Conservation (phyloP, 2,113 vertebrate species). For the Phoenicopterus ruber region DNA sequence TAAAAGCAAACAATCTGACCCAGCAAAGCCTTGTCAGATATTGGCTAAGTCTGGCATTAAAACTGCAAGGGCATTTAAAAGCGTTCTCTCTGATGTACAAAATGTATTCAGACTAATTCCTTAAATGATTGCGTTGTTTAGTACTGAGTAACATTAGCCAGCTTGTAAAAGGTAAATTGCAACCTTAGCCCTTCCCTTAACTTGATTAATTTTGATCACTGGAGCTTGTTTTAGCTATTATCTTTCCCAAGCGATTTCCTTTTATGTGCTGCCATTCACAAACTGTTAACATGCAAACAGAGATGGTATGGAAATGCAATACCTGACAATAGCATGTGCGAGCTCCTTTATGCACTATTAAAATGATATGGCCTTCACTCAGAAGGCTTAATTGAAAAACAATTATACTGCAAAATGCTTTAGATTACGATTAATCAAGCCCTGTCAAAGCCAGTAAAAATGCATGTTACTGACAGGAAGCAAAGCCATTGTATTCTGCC, state of each 20-base stretch:
- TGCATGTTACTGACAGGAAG: neutral
- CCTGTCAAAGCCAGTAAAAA: neutral
- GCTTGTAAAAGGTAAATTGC: conserved; percentile 31
- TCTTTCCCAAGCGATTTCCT: neutral
- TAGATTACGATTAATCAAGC: neutral
- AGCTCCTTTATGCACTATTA: neutral
- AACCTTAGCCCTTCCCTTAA: conserved; percentile 27
- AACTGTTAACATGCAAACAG: neutral
- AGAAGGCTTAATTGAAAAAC: neutral
- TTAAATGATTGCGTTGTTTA: neutral
- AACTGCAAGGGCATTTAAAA: neutral
- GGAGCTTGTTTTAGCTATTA: conserved; percentile 19
- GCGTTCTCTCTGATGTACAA: neutral
- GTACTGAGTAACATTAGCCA: neutral
- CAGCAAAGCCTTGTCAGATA: neutral
- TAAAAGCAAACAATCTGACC: neutral
- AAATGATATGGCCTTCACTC: neutral
- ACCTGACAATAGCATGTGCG: neutral
- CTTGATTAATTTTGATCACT: conserved; percentile 39
- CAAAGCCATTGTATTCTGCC: neutral
- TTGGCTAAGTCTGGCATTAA: neutral
- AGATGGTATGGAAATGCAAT: neutral
- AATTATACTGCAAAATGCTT: neutral
- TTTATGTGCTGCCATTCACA: neutral
- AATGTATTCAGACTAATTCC: neutral